These are phyloP conservation scores for Drosophila arawakana DNA, from an alignment of 1,140 invertebrate genomes.

Conservation along the genomic window DNA sequence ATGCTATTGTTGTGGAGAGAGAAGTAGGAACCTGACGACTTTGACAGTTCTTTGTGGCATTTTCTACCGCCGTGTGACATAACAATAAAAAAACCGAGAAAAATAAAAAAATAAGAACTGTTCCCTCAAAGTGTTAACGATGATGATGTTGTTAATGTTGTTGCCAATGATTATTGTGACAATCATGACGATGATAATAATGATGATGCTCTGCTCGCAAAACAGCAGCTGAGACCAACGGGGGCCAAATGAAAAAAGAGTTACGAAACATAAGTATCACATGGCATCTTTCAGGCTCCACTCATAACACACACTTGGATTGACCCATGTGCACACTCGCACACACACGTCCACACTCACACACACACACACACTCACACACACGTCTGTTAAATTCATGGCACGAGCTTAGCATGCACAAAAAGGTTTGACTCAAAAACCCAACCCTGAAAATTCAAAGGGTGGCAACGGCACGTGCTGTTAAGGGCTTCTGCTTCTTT, in stretches of 20 bases:
- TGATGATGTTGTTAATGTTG: conserved; percentile 46
- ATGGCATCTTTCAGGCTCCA: conserved; percentile 24
- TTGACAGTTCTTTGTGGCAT: conserved; percentile 81
- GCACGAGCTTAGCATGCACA: conserved; percentile 64
- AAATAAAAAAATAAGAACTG: conserved; percentile 27
- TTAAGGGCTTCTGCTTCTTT: conserved; percentile 16
- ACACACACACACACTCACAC: conserved; percentile 28
- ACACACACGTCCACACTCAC: conserved; percentile 2
- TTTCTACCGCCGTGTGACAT: conserved; percentile 34
- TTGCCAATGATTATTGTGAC: conserved; percentile 12
- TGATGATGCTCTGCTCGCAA: conserved; percentile 25
- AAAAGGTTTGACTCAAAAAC: conserved; percentile 58
- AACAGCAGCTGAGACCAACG: conserved; percentile 10
- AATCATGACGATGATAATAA: background rate
- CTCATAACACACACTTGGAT: conserved; percentile 21
- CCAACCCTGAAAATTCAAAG: background rate
- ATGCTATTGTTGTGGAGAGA: conserved; percentile 32
- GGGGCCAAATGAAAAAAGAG: conserved; percentile 6
- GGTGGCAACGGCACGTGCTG: conserved; percentile 57
- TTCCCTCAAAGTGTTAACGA: conserved; percentile 69
- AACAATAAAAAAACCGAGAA: conserved; percentile 20
- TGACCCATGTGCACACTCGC: conserved; percentile 14
- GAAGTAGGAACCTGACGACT: conserved; percentile 49
- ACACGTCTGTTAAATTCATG: conserved; percentile 73
- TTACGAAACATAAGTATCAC: conserved; percentile 35